phyloP scores from a whole-genome alignment of 2,113 vertebrate genomes.

The Siphamia tubifer region DNA sequence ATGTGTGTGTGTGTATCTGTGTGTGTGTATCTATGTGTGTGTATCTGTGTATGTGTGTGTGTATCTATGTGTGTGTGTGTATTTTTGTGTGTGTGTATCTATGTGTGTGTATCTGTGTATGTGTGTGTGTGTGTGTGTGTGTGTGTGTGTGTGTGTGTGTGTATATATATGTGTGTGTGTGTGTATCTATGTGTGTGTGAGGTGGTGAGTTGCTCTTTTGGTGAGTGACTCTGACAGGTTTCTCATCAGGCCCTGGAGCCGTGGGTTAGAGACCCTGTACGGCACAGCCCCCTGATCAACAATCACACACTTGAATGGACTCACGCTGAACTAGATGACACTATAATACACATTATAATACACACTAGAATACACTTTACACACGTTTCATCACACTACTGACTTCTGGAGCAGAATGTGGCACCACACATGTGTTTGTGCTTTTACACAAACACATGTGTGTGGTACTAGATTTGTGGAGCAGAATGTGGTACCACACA shows the following conservation, averaged over 20 bases:
- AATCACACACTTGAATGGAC: slow-evolving; percentile 3
- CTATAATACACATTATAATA: slow-evolving; percentile 10
- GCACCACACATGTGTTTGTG: slow-evolving; percentile 35
- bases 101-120: no score
- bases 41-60: no score
- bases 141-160: slow-evolving; percentile 13
- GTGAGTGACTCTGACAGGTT: slow-evolving; percentile 71
- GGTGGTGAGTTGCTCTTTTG: slow-evolving; percentile 69
- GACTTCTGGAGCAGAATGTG: not conserved
- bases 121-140: not conserved
- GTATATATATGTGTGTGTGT: not conserved
- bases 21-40: no score
- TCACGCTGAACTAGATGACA: slow-evolving; percentile 10
- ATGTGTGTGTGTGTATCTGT: no score
- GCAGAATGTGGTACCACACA: slow-evolving; percentile 20
- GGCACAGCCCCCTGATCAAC: slow-evolving; percentile 27
- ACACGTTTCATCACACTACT: slow-evolving; percentile 24
- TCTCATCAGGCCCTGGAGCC: slow-evolving; percentile 62
- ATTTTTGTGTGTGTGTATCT: no score
- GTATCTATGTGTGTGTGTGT: no score
- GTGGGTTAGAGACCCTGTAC: slow-evolving; percentile 41
- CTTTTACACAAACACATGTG: no score
- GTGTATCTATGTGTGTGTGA: slow-evolving; percentile 1
- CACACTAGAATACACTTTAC: slow-evolving; percentile 11
- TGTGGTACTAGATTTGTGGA: no score